Evolutionary conservation across 2,888 invertebrate genomes (phyloP), one percentile per base, ranked within the genome.

Genomic region (Pristionchus maxplancki): DNA sequence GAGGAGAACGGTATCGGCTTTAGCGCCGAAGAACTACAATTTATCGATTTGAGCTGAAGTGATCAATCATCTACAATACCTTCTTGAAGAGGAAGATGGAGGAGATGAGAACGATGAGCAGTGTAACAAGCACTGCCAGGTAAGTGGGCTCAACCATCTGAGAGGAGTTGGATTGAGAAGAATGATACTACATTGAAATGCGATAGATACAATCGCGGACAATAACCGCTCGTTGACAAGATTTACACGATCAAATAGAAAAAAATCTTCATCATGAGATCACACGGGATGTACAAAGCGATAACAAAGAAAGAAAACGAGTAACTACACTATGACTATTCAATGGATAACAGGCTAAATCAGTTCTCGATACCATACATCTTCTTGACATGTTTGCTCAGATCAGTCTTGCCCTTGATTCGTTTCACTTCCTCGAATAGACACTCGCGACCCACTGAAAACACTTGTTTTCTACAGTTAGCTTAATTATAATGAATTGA

Each of bases 361-460:
- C n/a, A 83, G 50, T 91, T 90, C 88, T 89, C 89, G 67, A 92
- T 91, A 67, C 90, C 91, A 81, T 92, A 93, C 90, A 91, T 91
- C 89, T 91, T 88, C 91, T 91, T 93, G 86, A 94, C 92, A 50
- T 91, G 81, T 62, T 91, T 92, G 50, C 91, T 91, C 34, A 94
- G 89, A 31, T 91, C 92, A 13, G 93, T 89, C 89, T 93, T 94
- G 94, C 97, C 97, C 93, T 97, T 96, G 71, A 97, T 96, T 95
- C 96, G 97, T 95, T 97, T 97, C 93, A 96, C 96, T 95, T 97
- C 97, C 93, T 96, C 96, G 94, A 97, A 97, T 0, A 97, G 94
- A 44, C 96, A 95, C 34, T 95, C 95, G 91, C 95, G 94, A 95
- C 96, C 97, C 94, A 97, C 97, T 97, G 96, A 91, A 96, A 96